Evolutionary conservation across 2,113 vertebrate genomes (phyloP), one percentile per base, ranked within the genome.

Genomic region (Syngnathus scovelli): DNA sequence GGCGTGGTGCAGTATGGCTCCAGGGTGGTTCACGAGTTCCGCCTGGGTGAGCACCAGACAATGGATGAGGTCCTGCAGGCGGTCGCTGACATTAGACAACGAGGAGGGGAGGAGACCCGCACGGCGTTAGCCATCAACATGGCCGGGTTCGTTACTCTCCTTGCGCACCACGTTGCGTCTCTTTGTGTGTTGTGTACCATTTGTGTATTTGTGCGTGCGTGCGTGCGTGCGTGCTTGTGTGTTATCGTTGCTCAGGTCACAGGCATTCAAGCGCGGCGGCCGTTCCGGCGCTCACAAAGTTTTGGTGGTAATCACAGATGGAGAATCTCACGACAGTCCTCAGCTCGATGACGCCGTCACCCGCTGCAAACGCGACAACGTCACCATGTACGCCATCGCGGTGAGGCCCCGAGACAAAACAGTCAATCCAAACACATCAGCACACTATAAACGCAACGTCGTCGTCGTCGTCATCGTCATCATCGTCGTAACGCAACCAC

Each of bases 281-380:
- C 91, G 96, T 12, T 93, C 92, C 36, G 96, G 95, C 0, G 95
- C 96, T 65, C 93, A 94, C 89, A 94, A 98, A 66, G 96, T 99
- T 77, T 98, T 99, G 95, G 95, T 99, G 13, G 95, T 99, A 54
- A 96, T 99, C 85, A 99, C 96, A 2, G 96, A 99, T 0, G 96
- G 96, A 44, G 96, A 99, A 68, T 98, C 96, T 9, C 96, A 99
- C 0, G 96, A 99, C 89, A 98, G 93, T 83, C 91, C 92, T 0
- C 92, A 96, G 78, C 92, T 98, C 66, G 82, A 93, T 78, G 89
- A 90, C 80, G 96, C 92, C 6, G 95, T 99, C 7, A 89, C 88
- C 61, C 89, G 93, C 75, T 95, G 95, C 6, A 92, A 98, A 87
- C 89, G 76, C 69, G 95, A 98, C 81, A 96, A 98, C 1, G 92